Evolutionary conservation across 2,888 invertebrate genomes (phyloP), one percentile per base, ranked within the genome.

Genomic region (Gerosis bhagava): DNA sequence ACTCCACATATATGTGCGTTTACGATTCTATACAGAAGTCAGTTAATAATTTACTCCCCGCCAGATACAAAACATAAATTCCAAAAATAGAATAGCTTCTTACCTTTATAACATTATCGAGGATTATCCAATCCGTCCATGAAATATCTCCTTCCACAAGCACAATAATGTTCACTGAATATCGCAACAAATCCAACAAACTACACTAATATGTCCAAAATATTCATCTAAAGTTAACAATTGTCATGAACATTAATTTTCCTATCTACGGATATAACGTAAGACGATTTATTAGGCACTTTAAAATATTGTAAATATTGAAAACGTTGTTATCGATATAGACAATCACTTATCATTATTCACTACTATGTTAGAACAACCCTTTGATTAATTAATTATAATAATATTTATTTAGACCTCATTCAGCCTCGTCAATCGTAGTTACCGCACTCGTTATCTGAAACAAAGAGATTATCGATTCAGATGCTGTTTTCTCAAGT

Each of bases 31-130:
- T 46, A 32, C 25, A 21, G 45, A 32, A 45, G 37, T 25, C 37
- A 39, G 31, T 46, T 37, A 45, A 45, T 37, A 45, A 45, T 32
- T 31, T 39, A 25, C 25, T 46, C 45, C 10, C 32, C 8, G 45
- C 45, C 45, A 46, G 46, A 46, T 40, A 46, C 45, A 32, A 34
- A 8, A 46, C 32, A 46, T 46, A 40, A 42, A 46, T 26, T 39
- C 46, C 32, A 46, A 46, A 46, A 46, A 39, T 46, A 45, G 45
- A 44, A 12, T 31, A 16, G 35, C 16, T n/a, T 19, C 81, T 72
- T 68, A 84, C 84, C 84, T 84, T 80, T 76, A 84, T 69, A 73
- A 67, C 83, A 82, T 83, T 62, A 61, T 74, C 62, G 73, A 62
- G 53, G 65, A 68, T 67, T 62, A 58, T 62, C 51, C 52, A 65